Evolutionary conservation across 2,888 invertebrate species (phyloP), one percentile per base, ranked within the genome.

Genomic region (Machimus rusticus): DNA sequence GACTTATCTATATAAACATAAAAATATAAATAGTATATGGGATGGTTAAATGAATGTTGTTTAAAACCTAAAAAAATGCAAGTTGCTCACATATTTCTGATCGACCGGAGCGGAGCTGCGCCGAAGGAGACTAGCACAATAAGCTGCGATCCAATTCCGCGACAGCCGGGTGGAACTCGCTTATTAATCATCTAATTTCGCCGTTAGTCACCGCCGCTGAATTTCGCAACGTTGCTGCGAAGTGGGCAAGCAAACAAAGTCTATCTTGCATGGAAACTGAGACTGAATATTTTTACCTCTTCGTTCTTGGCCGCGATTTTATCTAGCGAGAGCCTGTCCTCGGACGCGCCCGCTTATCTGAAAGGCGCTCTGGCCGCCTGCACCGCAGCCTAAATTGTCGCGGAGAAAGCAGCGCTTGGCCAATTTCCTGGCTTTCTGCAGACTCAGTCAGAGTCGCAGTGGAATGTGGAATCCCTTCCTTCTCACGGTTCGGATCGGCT

Each of bases 141-240:
- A 51, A 19, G 51, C 51, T n/a, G 14, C 28, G 19, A 74, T 74
- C 31, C 74, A 66, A 66, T 66, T 19, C 28, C 19, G 66, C 66
- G 1, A 66, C 66, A 78, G 43, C 78, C 37, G 78, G 78, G 78
- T 39, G 78, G 43, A 78, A 78, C 78, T 78, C 16, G 43, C 78
- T 78, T 37, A 78, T 78, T 78, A 78, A 78, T 78, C 78, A 78
- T 78, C 43, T 78, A 78, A 78, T 78, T 78, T 16, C n/a, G 43
- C 37, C 23, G 78, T 78, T 78, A 78, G 78, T 78, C 78, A 78
- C 14, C 78, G 46, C 78, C 14, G 43, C 19, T 43, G 78, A 78
- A 78, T 78, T 78, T 78, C 78, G 39, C 78, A 78, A 78, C 43
- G 78, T 39, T 78, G 39, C 78, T n/a, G 43, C 12, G 37, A 78